Evolutionary conservation across 1,140 invertebrate genomes (phyloP), one percentile per base, ranked within the genome.

Genomic region (Mizuhopecten yessoensis): DNA sequence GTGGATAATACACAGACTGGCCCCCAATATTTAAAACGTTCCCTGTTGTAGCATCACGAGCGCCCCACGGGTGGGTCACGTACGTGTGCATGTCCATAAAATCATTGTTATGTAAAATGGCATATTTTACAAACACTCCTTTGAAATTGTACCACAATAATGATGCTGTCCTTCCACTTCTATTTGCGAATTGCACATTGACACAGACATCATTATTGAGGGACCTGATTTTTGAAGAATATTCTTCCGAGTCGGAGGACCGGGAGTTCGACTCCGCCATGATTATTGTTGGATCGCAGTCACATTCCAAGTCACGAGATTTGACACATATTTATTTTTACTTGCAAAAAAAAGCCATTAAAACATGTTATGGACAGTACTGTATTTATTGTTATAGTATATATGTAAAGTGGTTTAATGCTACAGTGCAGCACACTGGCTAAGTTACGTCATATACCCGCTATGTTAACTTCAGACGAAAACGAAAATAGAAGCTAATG

Each of bases 61-160:
- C 90, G n/a, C 86, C 45, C 90, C 90, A 90, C 23, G 90, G 90
- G 10, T 90, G 90, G n/a, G 90, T 90, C 45, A 75, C 90, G 23
- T 88, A 90, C 13, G 90, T 90, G 45, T 34, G 20, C 45, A 90
- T 90, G 15, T 88, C 45, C 0, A 90, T 88, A 75, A n/a, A 36
- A 29, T 90, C 57, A 3, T 49, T 49, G 33, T 88, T 20, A 34
- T 87, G 45, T 29, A 90, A 88, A 57, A 90, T 86, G 33, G 42
- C 45, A 23, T 90, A 90, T 29, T 87, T 90, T 23, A 90, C 90
- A 34, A 90, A 75, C 17, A 36, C 36, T 33, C 90, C 90, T 88
- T 90, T 57, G 33, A 88, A 90, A 15, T 90, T 75, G 34, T 88
- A 88, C 90, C 90, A 90, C 11, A 36, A 75, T 36, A 90, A 57